Conservation (phyloP, 2,797 vertebrate species). For the Leptoclinus maculatus region DNA sequence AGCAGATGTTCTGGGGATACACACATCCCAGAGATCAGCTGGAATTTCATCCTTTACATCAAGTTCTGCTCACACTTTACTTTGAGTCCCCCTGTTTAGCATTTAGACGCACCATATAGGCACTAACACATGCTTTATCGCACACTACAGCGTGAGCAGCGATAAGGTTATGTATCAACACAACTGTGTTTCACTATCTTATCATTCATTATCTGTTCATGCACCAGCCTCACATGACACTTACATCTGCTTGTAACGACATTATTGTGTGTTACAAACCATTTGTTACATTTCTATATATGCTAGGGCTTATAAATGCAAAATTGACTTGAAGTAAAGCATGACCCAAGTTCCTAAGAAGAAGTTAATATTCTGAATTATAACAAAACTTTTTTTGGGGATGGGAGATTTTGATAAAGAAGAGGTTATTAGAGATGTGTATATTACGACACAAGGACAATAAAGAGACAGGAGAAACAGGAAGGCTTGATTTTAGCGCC, state of each 20-base stretch:
- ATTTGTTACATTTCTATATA: not conserved
- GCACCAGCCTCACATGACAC: not conserved
- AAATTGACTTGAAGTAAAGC: not conserved
- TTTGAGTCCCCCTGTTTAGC: not conserved
- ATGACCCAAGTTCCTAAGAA: not conserved
- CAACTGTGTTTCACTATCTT: not conserved
- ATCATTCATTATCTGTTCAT: not conserved
- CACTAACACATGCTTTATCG: not conserved
- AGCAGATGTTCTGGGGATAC: constrained; percentile 43
- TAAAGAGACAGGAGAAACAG: not conserved
- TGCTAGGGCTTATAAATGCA: not conserved
- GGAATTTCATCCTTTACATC: constrained; percentile 4
- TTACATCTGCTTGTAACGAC: not conserved
- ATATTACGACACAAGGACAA: not conserved
- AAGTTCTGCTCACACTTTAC: not conserved
- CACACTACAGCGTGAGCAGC: not conserved
- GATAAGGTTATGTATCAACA: not conserved
- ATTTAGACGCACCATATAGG: not conserved
- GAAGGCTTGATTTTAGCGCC: not conserved
- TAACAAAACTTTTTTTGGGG: not conserved
- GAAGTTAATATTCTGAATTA: not conserved
- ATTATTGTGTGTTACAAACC: not conserved
- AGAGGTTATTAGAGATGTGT: not conserved
- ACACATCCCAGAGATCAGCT: constrained; percentile 14
- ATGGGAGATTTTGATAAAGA: not conserved